phyloP scores from a whole-genome alignment of 2,888 invertebrate genomes.

The Eristalinus aeneus region DNA sequence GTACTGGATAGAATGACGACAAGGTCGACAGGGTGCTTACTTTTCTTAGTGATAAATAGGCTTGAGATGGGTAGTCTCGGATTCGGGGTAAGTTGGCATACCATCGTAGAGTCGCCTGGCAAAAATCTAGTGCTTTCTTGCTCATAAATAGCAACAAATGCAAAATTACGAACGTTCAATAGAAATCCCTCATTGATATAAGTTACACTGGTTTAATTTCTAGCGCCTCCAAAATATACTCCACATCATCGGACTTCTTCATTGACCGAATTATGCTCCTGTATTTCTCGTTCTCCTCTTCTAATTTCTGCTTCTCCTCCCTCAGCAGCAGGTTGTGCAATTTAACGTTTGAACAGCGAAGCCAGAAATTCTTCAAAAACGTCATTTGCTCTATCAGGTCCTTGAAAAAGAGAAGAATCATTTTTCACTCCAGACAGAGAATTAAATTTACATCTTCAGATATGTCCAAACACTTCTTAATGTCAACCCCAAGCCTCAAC shows the following conservation, averaged over 20 bases:
- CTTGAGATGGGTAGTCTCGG: too few species aligned
- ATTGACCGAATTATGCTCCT: slow-evolving; percentile 76
- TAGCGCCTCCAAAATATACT: slow-evolving; percentile 34
- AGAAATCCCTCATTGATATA: too few species aligned
- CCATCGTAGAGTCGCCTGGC: too few species aligned
- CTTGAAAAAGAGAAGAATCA: neutral
- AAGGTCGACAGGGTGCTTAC: too few species aligned
- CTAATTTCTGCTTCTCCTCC: slow-evolving; percentile 74
- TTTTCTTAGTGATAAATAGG: too few species aligned
- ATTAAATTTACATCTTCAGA: slow-evolving; percentile 72
- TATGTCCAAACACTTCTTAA: slow-evolving; percentile 75
- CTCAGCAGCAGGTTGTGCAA: slow-evolving; percentile 75
- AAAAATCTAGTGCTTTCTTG: too few species aligned
- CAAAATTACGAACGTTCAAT: too few species aligned
- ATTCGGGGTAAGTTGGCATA: too few species aligned
- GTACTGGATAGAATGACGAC: too few species aligned
- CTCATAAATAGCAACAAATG: too few species aligned
- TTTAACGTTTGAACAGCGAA: slow-evolving; percentile 76
- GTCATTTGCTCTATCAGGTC: slow-evolving; percentile 74
- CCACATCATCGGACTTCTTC: slow-evolving; percentile 73
- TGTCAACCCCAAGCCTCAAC: slow-evolving; percentile 73
- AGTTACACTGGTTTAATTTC: slow-evolving; percentile 32
- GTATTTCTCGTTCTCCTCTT: slow-evolving; percentile 76
- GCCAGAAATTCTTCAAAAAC: slow-evolving; percentile 76
- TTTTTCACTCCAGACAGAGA: neutral